A percentile compares a stretch with the other conserved stretches of the same genome.
Evolutionary conservation across 2,888 invertebrate genomes (phyloP).

Genomic region (Coremacera marginata): DNA sequence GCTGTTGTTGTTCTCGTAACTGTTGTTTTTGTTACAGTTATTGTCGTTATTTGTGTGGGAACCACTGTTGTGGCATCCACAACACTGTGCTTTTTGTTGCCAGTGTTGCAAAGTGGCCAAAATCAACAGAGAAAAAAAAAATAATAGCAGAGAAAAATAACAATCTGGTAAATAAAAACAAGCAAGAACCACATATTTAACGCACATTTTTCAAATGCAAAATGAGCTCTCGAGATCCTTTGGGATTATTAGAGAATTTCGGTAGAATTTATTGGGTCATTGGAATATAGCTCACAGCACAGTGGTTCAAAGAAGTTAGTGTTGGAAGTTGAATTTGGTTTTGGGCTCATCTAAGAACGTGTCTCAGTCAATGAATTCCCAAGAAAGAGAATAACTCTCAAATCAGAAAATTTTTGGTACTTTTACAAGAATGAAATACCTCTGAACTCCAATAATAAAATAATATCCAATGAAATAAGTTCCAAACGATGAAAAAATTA

Average conservation of each 20-base stretch:
- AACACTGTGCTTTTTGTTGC: not conserved
- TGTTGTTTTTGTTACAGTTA: slow-evolving; percentile 31
- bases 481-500: too few relatives aligned
- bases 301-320: not conserved
- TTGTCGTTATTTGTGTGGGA: slow-evolving; percentile 31
- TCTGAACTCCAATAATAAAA: too few relatives aligned
- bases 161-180: slow-evolving; percentile 46
- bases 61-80: not conserved
- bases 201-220: slow-evolving; percentile 56
- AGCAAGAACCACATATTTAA: slow-evolving; percentile 1
- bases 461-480: too few relatives aligned
- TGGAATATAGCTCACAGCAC: not conserved
- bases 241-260: slow-evolving; percentile 44
- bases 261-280: slow-evolving; percentile 33
- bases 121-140: slow-evolving; percentile 32
- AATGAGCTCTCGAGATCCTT: slow-evolving; percentile 48
- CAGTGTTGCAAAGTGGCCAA: slow-evolving; percentile 15
- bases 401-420: too few relatives aligned
- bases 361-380: too few relatives aligned
- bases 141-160: slow-evolving; percentile 48
- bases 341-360: too few relatives aligned
- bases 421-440: too few relatives aligned
- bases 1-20: slow-evolving; percentile 25
- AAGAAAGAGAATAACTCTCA: too few relatives aligned
- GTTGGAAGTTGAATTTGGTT: too few relatives aligned